Percentiles rank a stretch among this genome's conserved stretches.
phyloP scores from a whole-genome alignment of 2,113 vertebrate genomes.

The Melanotaenia duboulayi region DNA sequence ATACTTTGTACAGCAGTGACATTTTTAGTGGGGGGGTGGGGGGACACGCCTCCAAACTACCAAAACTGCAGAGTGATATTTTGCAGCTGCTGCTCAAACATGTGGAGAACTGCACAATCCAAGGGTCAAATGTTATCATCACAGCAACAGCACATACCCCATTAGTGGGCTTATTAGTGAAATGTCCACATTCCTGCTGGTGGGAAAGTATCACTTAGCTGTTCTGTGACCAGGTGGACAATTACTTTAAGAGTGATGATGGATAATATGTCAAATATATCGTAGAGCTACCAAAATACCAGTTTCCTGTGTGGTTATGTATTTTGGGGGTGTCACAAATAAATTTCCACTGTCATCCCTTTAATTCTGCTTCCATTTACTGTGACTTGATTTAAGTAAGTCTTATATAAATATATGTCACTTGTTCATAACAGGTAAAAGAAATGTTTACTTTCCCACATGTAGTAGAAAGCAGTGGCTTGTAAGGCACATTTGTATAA shows the following conservation, averaged over 20 bases:
- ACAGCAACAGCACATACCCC: conserved; percentile 33
- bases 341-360: not conserved
- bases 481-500: too few relatives aligned
- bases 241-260: conserved; percentile 53
- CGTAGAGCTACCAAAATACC: conserved; percentile 35
- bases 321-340: not conserved
- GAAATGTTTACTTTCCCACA: too few relatives aligned
- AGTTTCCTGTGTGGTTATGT: conserved; percentile 12
- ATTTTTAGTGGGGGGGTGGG: too few relatives aligned
- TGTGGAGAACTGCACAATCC: conserved; percentile 1
- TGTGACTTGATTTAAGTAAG: too few relatives aligned
- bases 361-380: too few relatives aligned
- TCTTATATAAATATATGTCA: too few relatives aligned
- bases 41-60: conserved; percentile 6
- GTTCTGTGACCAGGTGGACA: conserved; percentile 64
- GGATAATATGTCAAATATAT: conserved; percentile 63
- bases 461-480: too few relatives aligned
- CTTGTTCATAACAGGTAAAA: too few relatives aligned
- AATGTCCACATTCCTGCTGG: conserved; percentile 25
- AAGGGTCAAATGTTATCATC: conserved; percentile 53
- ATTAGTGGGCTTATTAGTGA: conserved; percentile 47
- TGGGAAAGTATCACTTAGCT: conserved; percentile 51
- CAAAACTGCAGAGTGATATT: conserved; percentile 19
- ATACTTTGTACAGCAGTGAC: too few relatives aligned
- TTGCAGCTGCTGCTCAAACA: conserved; percentile 20